Conservation (phyloP, 2,797 vertebrate genomes). For the Oreonectes daqikongensis region DNA sequence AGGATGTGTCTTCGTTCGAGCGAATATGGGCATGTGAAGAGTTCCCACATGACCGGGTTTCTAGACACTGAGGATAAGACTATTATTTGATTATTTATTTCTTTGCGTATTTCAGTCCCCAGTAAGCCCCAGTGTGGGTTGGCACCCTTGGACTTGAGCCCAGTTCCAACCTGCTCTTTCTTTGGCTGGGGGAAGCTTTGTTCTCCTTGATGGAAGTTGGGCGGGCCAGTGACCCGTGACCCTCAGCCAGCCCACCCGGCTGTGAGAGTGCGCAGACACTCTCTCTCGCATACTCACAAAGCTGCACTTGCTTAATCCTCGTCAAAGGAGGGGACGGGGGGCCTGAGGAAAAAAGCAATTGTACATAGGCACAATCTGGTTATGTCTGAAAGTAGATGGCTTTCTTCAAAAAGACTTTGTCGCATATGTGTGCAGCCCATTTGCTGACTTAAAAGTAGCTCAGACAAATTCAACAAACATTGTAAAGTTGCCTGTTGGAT, state of each 20-base stretch:
- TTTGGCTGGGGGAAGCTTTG: slow-evolving; percentile 71
- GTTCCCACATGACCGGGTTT: slow-evolving; percentile 54
- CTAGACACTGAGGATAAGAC: slow-evolving; percentile 66
- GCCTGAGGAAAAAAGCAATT: slow-evolving; percentile 49
- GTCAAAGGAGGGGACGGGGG: slow-evolving; percentile 53
- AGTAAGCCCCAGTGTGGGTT: slow-evolving; percentile 56
- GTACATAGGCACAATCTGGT: slow-evolving; percentile 58
- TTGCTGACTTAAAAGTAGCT: not conserved
- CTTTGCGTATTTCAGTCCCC: slow-evolving; percentile 46
- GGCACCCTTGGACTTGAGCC: slow-evolving; percentile 77
- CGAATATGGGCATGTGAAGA: slow-evolving; percentile 30
- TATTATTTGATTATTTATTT: slow-evolving; percentile 65
- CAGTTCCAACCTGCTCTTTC: slow-evolving; percentile 79
- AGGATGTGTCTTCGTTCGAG: slow-evolving; percentile 40
- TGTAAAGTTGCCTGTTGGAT: not conserved
- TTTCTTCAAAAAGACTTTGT: slow-evolving; percentile 71
- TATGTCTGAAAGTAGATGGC: slow-evolving; percentile 57
- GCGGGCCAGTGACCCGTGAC: slow-evolving; percentile 74
- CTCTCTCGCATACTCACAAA: slow-evolving; percentile 60
- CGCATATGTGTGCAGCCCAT: slow-evolving; percentile 57
- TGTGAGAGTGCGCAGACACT: slow-evolving; percentile 66
- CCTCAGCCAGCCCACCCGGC: slow-evolving; percentile 76
- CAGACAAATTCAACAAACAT: not conserved
- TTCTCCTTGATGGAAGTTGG: slow-evolving; percentile 77
- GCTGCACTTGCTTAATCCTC: slow-evolving; percentile 68